These are phyloP conservation scores for Phyto melanocephala DNA, from an alignment of 2,888 invertebrate genomes.

Conservation along the genomic window DNA sequence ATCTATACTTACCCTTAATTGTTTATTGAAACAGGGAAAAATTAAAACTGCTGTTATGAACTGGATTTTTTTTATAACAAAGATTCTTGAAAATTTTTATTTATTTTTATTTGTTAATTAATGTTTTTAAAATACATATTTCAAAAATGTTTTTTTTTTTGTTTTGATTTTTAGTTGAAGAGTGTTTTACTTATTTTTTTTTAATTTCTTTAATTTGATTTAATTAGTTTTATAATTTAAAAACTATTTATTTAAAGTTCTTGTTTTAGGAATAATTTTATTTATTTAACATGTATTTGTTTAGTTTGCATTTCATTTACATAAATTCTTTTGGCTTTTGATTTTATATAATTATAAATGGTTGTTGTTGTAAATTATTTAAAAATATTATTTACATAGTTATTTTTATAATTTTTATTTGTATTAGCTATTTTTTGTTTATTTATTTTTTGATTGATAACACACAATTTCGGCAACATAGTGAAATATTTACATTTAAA, in stretches of 20 bases:
- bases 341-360: background rate
- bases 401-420: constrained; percentile 7
- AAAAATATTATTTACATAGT: constrained; percentile 16
- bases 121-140: constrained; percentile 53
- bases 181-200: constrained; percentile 26
- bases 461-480: constrained; percentile 51
- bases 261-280: constrained; percentile 59
- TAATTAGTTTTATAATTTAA: constrained; percentile 27
- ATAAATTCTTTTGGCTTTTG: constrained; percentile 33
- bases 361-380: background rate
- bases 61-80: constrained; percentile 58
- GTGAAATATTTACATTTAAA: constrained; percentile 54
- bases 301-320: constrained; percentile 36
- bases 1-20: constrained; percentile 28
- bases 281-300: constrained; percentile 26
- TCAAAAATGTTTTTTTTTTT: constrained; percentile 45
- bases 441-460: constrained; percentile 65
- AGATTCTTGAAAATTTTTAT: constrained; percentile 55
- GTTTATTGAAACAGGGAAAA: background rate
- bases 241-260: constrained; percentile 60
- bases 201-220: constrained; percentile 30
- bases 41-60: constrained; percentile 50
- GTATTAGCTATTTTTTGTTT: constrained; percentile 36
- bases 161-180: constrained; percentile 33
- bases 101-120: constrained; percentile 25